Conservation (phyloP, 2,113 vertebrate species). For the Paedocypris sp. region DNA sequence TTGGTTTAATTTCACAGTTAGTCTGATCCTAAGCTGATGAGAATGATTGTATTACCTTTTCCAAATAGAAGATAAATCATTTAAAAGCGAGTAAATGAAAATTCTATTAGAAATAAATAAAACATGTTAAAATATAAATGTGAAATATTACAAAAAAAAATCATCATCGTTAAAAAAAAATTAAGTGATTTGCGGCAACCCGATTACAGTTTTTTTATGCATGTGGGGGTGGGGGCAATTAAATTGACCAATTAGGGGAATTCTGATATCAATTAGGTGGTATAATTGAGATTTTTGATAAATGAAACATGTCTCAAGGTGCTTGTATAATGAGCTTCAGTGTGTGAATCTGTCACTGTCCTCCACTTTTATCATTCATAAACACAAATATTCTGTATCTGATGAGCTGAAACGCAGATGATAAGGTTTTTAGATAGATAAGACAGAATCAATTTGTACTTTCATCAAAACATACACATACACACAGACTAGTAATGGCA, state of each 20-base stretch:
- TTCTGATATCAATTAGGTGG: conserved; percentile 65
- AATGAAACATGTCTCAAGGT: conserved; percentile 59
- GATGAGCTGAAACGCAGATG: conserved; percentile 6
- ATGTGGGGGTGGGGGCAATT: conserved; percentile 31
- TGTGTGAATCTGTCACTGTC: conserved; percentile 12
- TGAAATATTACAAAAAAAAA: background rate
- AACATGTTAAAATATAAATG: no score
- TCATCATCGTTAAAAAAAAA: no score
- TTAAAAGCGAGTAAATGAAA: conserved; percentile 13
- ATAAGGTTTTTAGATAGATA: conserved; percentile 1
- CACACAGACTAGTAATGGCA: no score
- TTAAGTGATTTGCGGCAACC: background rate
- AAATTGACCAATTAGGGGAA: conserved; percentile 59
- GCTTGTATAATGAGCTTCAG: conserved; percentile 51
- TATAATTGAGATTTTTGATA: conserved; percentile 59
- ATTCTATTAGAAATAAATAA: background rate
- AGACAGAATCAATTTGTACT: no score
- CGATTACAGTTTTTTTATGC: conserved; percentile 37
- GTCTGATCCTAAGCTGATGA: conserved; percentile 21
- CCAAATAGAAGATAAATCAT: conserved; percentile 15
- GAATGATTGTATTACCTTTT: conserved; percentile 28
- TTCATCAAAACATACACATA: no score
- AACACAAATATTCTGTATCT: conserved; percentile 2
- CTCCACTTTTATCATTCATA: background rate
- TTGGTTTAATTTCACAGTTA: conserved; percentile 38